phyloP scores from a whole-genome alignment of 2,113 vertebrate species.

The western clawed frog (Xenopus tropicalis) region UCB_Xtro_10.0 CM004446.2:77620001-77620500 shows the following conservation, averaged over 20 bases:
- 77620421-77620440: conserved; percentile 4
- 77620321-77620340: conserved; percentile 75
- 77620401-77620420: conserved; percentile 88
- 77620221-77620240: neutral
- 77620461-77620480: neutral
- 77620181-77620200: too few relatives aligned
- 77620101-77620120: too few relatives aligned
- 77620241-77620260: conserved; percentile 70
- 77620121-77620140: too few relatives aligned
- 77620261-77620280: conserved; percentile 71
- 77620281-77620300: conserved; percentile 84
- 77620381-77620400: conserved; percentile 77
- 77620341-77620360: conserved; percentile 79
- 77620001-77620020: too few relatives aligned
- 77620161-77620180: too few relatives aligned
- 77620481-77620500: neutral
- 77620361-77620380: conserved; percentile 81
- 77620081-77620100: too few relatives aligned
- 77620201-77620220: too few relatives aligned
- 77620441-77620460: neutral
- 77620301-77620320: conserved; percentile 86
- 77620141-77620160: too few relatives aligned
- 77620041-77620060: too few relatives aligned
- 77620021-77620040: too few relatives aligned
- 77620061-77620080: too few relatives aligned